phyloP scores from a whole-genome alignment of 2,113 vertebrate genomes.

The Saccopteryx bilineata region DNA sequence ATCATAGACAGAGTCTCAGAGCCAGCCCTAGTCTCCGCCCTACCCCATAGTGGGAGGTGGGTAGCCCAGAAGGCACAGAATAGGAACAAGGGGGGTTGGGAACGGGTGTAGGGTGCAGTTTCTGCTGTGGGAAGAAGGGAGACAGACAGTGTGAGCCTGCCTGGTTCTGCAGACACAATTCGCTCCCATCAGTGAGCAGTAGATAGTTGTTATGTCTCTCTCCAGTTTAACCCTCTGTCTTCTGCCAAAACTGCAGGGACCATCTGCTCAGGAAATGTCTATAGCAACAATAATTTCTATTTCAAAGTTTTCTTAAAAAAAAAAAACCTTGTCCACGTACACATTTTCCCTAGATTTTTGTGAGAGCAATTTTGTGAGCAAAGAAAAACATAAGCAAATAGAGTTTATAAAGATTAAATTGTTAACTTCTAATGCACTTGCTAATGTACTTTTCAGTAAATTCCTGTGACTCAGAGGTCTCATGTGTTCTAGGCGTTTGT shows the following conservation, averaged over 20 bases:
- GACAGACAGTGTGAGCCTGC: too few species aligned
- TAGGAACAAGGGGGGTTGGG: background rate
- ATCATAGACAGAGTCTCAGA: background rate
- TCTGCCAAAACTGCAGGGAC: slow-evolving; percentile 22
- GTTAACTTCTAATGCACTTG: background rate
- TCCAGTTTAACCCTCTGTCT: slow-evolving; percentile 22
- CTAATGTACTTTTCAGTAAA: background rate
- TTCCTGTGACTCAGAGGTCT: background rate
- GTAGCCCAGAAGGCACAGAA: background rate
- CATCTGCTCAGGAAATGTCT: slow-evolving; percentile 3
- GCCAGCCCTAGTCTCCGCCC: background rate
- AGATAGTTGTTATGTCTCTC: background rate
- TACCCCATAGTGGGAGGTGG: background rate
- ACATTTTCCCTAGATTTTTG: slow-evolving; percentile 16
- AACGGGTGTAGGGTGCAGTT: background rate
- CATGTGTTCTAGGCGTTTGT: background rate
- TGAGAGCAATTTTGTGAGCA: slow-evolving; percentile 24
- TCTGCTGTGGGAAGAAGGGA: background rate
- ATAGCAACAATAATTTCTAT: slow-evolving; percentile 24
- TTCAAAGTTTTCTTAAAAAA: background rate
- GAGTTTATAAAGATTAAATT: background rate
- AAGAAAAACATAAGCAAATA: background rate
- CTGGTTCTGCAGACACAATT: background rate
- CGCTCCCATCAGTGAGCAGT: background rate
- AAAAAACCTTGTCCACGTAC: background rate